phyloP scores from a whole-genome alignment of 2,888 invertebrate species.

The Invenusta paracnida region DNA sequence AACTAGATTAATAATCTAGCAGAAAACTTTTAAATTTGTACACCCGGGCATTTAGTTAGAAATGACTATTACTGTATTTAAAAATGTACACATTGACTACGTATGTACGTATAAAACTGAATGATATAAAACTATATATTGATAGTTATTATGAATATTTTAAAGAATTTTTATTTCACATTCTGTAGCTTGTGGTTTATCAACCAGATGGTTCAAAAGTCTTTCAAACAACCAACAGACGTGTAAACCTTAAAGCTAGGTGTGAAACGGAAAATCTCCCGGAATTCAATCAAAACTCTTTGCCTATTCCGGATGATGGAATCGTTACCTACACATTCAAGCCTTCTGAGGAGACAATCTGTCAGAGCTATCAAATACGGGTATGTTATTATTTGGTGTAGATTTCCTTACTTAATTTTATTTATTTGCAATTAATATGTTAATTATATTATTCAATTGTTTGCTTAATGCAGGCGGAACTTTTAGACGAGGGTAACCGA shows the following conservation, averaged over 20 bases:
- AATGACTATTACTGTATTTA: too few species aligned
- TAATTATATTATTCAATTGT: too few species aligned
- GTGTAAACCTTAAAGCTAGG: background rate
- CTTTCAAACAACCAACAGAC: slow-evolving; percentile 66
- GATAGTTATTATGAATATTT: too few species aligned
- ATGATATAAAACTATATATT: too few species aligned
- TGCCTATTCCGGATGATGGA: slow-evolving; percentile 51
- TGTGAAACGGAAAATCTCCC: slow-evolving; percentile 30
- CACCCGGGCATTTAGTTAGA: too few species aligned
- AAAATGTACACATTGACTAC: too few species aligned
- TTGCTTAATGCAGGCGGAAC: too few species aligned
- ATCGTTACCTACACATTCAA: slow-evolving; percentile 52
- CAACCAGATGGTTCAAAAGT: slow-evolving; percentile 77
- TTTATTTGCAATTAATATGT: too few species aligned
- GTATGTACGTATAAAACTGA: too few species aligned
- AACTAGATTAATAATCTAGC: too few species aligned
- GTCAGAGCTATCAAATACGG: slow-evolving; percentile 36
- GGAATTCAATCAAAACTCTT: slow-evolving; percentile 41
- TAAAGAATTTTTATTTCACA: slow-evolving; percentile 85
- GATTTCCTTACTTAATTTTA: slow-evolving; percentile 35
- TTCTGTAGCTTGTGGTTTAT: slow-evolving; percentile 77
- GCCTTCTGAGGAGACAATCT: slow-evolving; percentile 43
- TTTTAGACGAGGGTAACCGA: too few species aligned
- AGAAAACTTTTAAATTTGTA: too few species aligned
- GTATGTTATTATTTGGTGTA: slow-evolving; percentile 64